Percentiles rank a stretch among this genome's conserved stretches.
These are phyloP conservation scores for Riparia riparia DNA, from an alignment of 2,113 vertebrate genomes.

Conservation along the genomic window DNA sequence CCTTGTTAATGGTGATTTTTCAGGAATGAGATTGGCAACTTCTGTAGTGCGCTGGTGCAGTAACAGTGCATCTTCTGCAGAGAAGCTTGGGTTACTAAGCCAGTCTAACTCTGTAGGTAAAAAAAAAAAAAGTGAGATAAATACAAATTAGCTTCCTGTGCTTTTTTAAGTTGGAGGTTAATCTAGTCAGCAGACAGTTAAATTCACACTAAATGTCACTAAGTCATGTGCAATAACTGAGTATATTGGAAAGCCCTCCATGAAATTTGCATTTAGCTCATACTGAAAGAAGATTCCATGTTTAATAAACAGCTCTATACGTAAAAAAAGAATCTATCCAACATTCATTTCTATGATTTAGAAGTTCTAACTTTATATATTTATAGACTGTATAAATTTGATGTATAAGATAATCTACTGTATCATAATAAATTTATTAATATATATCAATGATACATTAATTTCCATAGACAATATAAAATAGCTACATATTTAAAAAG, in stretches of 20 bases:
- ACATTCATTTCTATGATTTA: background rate
- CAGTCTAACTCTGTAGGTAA: slow-evolving; percentile 84
- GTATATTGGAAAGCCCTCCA: background rate
- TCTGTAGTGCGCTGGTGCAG: slow-evolving; percentile 76
- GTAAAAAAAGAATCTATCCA: background rate
- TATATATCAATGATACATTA: background rate
- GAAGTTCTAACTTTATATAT: background rate
- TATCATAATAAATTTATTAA: background rate
- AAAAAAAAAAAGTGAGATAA: slow-evolving; percentile 11
- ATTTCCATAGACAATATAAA: background rate
- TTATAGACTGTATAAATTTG: background rate
- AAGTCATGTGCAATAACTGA: background rate
- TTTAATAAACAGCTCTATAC: background rate
- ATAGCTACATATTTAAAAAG: background rate
- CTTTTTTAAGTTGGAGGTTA: background rate
- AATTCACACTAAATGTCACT: background rate
- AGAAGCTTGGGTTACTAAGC: slow-evolving; percentile 91
- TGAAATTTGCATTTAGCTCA: slow-evolving; percentile 6
- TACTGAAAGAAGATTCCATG: background rate
- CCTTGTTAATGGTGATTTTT: slow-evolving; percentile 52
- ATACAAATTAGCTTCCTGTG: background rate
- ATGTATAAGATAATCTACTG: background rate
- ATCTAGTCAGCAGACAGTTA: background rate
- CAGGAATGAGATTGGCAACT: background rate
- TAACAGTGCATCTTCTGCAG: slow-evolving; percentile 72